Evolutionary conservation across 1,140 invertebrate species (phyloP).

Genomic region (Coboldia fuscipes): DNA sequence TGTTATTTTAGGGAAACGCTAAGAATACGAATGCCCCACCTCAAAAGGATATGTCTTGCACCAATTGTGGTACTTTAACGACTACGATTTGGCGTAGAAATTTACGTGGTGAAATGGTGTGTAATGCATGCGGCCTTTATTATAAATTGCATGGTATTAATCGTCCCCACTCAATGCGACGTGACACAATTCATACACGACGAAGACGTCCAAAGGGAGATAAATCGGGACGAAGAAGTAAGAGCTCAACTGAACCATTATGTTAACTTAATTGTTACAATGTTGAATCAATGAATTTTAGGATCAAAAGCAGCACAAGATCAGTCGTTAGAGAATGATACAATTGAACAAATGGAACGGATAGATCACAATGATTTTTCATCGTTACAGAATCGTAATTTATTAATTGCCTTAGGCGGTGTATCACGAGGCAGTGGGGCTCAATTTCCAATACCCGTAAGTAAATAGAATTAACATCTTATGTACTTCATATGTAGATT

Average conservation of each 20-base stretch:
- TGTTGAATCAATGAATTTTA: too few relatives aligned
- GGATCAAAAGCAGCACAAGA: not conserved
- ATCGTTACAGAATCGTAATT: slow-evolving; percentile 5
- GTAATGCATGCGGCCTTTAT: slow-evolving; percentile 86
- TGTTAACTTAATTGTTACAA: too few relatives aligned
- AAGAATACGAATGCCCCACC: slow-evolving; percentile 7
- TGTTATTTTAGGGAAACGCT: too few relatives aligned
- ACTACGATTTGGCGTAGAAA: slow-evolving; percentile 86
- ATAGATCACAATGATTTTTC: slow-evolving; percentile 2
- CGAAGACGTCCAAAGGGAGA: slow-evolving; percentile 67
- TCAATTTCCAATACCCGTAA: slow-evolving; percentile 5
- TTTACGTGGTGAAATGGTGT: slow-evolving; percentile 74
- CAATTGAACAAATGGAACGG: not conserved
- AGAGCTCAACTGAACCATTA: slow-evolving; percentile 4
- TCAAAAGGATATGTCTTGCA: slow-evolving; percentile 50
- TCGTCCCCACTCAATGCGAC: slow-evolving; percentile 81
- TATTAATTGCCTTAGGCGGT: slow-evolving; percentile 5
- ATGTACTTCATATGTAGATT: too few relatives aligned
- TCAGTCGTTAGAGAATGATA: not conserved
- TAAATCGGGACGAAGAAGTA: slow-evolving; percentile 23
- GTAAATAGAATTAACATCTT: not conserved
- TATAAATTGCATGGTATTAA: slow-evolving; percentile 82
- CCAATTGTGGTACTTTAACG: slow-evolving; percentile 68
- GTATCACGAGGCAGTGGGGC: not conserved
- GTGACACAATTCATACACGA: slow-evolving; percentile 90